Base-by-base conservation (phyloP, 2,113 vertebrate species). In the Lycocorax pyrrhopterus region DNA sequence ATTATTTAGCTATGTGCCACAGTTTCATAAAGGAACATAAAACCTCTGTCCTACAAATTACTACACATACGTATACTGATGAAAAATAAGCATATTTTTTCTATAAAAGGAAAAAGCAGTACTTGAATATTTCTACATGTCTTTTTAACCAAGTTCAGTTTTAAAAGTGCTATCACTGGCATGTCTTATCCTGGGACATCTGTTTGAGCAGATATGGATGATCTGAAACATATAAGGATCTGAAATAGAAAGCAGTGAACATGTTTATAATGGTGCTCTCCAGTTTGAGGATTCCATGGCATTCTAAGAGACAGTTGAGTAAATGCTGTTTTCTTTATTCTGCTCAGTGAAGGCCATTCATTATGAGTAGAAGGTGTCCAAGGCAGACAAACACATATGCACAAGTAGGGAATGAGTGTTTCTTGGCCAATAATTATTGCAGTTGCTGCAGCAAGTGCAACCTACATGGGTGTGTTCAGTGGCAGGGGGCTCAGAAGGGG, bases 381-480 rank as follows among this genome's bases (percentile, higher is more conserved):
- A 72, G 72, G 39, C 35, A 76, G 46, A 30, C 19, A 76, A 71
- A 78, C 21, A 75, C 21, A 8, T 3, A 33, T 5, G 13, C 9
- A 4, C 1, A 33, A 67, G 51, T 6, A 67, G 30, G 26, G 59
- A 52, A 75, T 46, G 44, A 76, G 32, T 1, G 1, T 58, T 72
- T 76, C 26, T 37, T 67, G 80, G 23, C 18, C 21, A 33, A 13
- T 33, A 44, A 41, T 44, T 67, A 35, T 12, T 74, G 37, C 27
- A 84, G 26, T 23, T 83, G 9, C 52, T 78, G 76, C 72, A 86
- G 56, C 64, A 67, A 35, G 37, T 30, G 41, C 49, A 75, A 23
- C 63, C 47, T 43, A 0, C 0, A 0, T 49, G n/a, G 2, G 1
- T 35, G 37, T 32, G 46, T 12, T 1, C 0, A 1, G 75, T 8